Conservation (phyloP, 2,113 vertebrate genomes). For the Gila orcuttii region DNA sequence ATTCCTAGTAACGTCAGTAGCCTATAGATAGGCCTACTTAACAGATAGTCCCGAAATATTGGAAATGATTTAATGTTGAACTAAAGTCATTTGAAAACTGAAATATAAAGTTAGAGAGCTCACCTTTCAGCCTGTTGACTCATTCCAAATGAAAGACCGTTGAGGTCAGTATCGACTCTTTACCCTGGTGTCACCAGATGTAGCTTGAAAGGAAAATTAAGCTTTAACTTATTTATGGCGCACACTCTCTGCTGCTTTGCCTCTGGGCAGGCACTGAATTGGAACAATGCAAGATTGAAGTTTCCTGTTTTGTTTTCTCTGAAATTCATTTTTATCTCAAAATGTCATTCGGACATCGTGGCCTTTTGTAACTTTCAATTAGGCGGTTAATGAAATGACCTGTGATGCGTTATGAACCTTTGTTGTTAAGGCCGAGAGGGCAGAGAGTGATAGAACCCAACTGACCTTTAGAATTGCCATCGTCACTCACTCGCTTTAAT, state of each 20-base stretch:
- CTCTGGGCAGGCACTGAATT: slow-evolving; percentile 29
- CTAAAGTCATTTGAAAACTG: not conserved
- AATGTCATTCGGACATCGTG: slow-evolving; percentile 28
- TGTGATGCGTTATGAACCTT: slow-evolving; percentile 15
- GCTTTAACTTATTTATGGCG: slow-evolving; percentile 54
- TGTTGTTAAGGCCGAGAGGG: slow-evolving; percentile 5
- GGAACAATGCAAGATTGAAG: slow-evolving; percentile 44
- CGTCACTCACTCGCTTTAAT: slow-evolving; percentile 22
- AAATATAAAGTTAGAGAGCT: slow-evolving; percentile 38
- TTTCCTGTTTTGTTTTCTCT: slow-evolving; percentile 43
- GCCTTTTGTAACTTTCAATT: slow-evolving; percentile 33
- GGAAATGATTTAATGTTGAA: not conserved
- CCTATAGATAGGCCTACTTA: not conserved
- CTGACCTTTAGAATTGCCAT: slow-evolving; percentile 49
- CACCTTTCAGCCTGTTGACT: slow-evolving; percentile 55
- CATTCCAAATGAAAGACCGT: slow-evolving; percentile 20
- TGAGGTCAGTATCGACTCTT: slow-evolving; percentile 22
- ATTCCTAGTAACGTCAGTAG: not conserved
- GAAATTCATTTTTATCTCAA: slow-evolving; percentile 25
- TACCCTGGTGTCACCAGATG: slow-evolving; percentile 6
- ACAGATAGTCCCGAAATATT: not conserved
- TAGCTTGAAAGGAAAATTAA: slow-evolving; percentile 50
- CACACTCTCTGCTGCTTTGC: slow-evolving; percentile 64
- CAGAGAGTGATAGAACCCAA: slow-evolving; percentile 13
- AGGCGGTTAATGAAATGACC: slow-evolving; percentile 13